These are phyloP conservation scores for Merops nubicus DNA, from an alignment of 2,113 vertebrate species.

Conservation along the genomic window DNA sequence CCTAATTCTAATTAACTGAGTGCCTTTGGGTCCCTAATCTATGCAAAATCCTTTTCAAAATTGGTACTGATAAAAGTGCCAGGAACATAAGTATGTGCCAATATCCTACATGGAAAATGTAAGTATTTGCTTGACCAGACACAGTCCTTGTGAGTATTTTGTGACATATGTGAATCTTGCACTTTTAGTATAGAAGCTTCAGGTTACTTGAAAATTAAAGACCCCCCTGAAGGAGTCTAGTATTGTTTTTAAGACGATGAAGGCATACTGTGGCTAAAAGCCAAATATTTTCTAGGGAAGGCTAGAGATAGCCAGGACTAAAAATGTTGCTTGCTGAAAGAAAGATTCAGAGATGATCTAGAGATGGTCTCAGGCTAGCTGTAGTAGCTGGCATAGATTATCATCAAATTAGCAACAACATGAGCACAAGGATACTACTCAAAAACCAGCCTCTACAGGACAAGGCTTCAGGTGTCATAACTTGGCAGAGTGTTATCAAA, in stretches of 20 bases:
- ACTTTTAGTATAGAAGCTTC: background rate
- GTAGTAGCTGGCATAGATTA: background rate
- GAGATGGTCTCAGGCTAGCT: background rate
- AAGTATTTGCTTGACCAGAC: background rate
- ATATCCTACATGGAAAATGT: background rate
- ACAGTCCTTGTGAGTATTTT: background rate
- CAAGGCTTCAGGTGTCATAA: background rate
- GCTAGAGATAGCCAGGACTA: background rate
- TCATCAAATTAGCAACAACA: background rate
- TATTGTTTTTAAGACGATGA: background rate
- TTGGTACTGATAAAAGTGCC: background rate
- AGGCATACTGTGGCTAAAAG: background rate
- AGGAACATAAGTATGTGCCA: background rate
- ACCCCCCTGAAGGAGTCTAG: background rate
- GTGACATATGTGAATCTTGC: background rate
- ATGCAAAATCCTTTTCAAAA: conserved; percentile 46
- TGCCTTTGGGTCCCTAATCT: conserved; percentile 36
- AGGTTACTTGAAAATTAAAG: background rate
- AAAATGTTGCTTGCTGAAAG: background rate
- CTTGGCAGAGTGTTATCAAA: background rate
- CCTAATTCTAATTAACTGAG: conserved; percentile 49
- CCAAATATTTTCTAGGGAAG: background rate
- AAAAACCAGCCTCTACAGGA: background rate
- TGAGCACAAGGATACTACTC: background rate
- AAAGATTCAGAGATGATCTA: background rate